A percentile compares a stretch with the other conserved stretches of the same genome.
phyloP scores from a whole-genome alignment of 2,888 invertebrate species.

The Heliothis peltigera region DNA sequence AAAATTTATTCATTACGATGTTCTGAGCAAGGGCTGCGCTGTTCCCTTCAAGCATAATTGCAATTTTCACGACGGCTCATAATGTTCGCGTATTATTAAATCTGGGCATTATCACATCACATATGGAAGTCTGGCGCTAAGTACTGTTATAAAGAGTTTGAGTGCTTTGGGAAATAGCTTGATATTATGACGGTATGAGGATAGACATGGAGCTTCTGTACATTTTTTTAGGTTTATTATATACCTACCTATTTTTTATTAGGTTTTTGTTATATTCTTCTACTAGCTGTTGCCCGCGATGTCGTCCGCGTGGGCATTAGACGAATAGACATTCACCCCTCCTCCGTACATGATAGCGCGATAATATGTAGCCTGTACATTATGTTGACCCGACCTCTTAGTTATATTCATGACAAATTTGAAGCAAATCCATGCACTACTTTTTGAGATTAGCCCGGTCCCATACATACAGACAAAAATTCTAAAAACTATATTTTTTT shows the following conservation, averaged over 20 bases:
- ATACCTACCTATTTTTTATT: not conserved
- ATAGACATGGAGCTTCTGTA: not conserved
- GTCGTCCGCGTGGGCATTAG: no score
- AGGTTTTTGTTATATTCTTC: not conserved
- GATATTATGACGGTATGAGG: slow-evolving; percentile 13
- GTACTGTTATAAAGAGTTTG: slow-evolving; percentile 22
- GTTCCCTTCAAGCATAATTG: slow-evolving; percentile 59
- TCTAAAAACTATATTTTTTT: no score
- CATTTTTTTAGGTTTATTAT: slow-evolving; percentile 11
- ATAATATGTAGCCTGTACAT: no score
- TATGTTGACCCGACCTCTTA: no score
- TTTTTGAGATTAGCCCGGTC: no score
- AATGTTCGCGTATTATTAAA: slow-evolving; percentile 57
- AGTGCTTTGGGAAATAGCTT: slow-evolving; percentile 15
- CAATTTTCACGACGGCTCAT: slow-evolving; percentile 62
- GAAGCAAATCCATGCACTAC: no score
- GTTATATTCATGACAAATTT: no score
- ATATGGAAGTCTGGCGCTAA: slow-evolving; percentile 29
- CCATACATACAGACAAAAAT: no score
- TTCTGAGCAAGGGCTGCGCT: slow-evolving; percentile 55
- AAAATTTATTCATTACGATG: slow-evolving; percentile 63
- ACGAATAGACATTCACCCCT: no score
- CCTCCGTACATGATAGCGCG: no score
- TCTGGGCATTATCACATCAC: slow-evolving; percentile 57
- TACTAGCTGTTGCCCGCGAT: no score